phyloP scores from a whole-genome alignment of 2,797 vertebrate species.

The Aythya fuligula region DNA sequence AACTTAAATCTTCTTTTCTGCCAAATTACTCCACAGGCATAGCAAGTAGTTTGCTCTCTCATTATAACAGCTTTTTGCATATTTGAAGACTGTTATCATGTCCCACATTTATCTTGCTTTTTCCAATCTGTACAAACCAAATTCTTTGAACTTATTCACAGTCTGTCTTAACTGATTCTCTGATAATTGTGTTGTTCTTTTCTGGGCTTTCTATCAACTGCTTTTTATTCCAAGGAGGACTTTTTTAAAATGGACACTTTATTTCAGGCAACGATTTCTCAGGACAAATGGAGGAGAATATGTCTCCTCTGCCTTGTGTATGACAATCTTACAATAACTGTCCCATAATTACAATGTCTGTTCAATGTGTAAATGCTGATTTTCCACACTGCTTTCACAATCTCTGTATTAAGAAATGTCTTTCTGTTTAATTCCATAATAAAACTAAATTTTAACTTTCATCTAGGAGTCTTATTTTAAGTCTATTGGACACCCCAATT shows the following conservation, averaged over 20 bases:
- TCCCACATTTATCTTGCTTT: background rate
- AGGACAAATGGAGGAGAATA: background rate
- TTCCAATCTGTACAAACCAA: background rate
- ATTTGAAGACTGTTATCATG: background rate
- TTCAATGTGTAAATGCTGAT: background rate
- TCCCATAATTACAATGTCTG: background rate
- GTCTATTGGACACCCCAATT: background rate
- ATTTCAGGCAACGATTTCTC: background rate
- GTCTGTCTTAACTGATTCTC: background rate
- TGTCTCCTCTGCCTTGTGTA: background rate
- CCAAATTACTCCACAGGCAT: background rate
- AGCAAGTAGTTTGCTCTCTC: background rate
- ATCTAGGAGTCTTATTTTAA: background rate
- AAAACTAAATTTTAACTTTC: background rate
- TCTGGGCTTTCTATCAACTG: background rate
- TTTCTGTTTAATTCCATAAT: background rate
- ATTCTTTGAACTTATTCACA: background rate
- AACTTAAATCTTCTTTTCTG: background rate
- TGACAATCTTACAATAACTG: background rate
- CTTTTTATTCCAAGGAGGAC: background rate
- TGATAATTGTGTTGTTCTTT: background rate
- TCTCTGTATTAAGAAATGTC: background rate
- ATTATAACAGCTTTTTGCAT: background rate
- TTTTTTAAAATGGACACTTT: background rate
- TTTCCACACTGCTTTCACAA: background rate